phyloP scores from a whole-genome alignment of 2,888 invertebrate genomes.

The Hylaea fasciaria region DNA sequence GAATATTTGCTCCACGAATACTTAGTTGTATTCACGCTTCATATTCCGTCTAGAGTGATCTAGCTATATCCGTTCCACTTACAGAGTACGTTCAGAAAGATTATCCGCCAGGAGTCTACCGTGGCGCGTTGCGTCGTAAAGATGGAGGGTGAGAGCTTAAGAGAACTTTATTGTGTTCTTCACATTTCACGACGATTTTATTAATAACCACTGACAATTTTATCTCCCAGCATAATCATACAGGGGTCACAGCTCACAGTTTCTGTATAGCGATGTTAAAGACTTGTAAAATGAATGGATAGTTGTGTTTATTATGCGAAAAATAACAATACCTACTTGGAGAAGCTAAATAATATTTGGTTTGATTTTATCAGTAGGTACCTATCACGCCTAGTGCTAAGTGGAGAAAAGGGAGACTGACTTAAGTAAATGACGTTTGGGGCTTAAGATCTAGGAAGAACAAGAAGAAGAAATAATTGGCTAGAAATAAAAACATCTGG shows the following conservation, averaged over 20 bases:
- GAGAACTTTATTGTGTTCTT: conserved; percentile 16
- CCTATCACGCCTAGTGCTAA: too few species aligned
- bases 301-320: not conserved
- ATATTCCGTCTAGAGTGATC: not conserved
- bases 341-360: too few species aligned
- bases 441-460: too few species aligned
- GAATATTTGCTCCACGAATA: not conserved
- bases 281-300: not conserved
- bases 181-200: conserved; percentile 19
- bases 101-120: conserved; percentile 8
- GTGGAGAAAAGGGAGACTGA: too few species aligned
- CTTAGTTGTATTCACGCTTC: not conserved
- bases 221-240: not conserved
- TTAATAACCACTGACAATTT: conserved; percentile 16
- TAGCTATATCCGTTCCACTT: conserved; percentile 17
- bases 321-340: too few species aligned
- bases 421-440: too few species aligned
- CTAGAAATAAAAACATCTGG: too few species aligned
- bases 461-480: too few species aligned
- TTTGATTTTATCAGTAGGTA: too few species aligned
- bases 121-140: conserved; percentile 10
- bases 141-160: not conserved
- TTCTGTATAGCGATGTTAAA: too few species aligned
- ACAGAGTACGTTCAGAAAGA: conserved; percentile 8
- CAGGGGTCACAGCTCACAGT: too few species aligned